Conservation (phyloP, 1,140 invertebrate genomes). For the Lethrus apterus region DNA sequence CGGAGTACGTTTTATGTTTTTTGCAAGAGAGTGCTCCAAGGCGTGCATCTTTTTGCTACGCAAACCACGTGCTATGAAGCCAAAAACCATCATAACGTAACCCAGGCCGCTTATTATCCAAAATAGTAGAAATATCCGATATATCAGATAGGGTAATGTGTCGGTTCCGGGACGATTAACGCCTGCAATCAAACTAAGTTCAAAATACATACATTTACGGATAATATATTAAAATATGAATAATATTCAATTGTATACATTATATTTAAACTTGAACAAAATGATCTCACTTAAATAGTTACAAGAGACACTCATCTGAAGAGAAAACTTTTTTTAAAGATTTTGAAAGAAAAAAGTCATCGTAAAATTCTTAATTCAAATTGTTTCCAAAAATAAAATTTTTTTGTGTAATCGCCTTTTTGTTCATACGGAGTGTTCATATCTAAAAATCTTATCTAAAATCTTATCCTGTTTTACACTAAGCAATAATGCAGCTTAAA, state of each 20-base stretch:
- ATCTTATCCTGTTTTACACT: no score
- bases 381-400: not conserved
- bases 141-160: constrained; percentile 52
- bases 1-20: constrained; percentile 68
- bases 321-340: not conserved
- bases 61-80: constrained; percentile 70
- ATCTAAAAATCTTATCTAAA: not conserved
- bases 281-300: no score
- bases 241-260: not conserved
- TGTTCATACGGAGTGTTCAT: not conserved
- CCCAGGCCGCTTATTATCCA: constrained; percentile 89
- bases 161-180: constrained; percentile 44
- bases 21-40: constrained; percentile 67
- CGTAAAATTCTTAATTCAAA: not conserved
- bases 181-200: constrained; percentile 40
- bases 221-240: not conserved
- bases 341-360: not conserved
- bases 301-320: no score
- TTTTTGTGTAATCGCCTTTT: not conserved
- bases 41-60: constrained; percentile 65
- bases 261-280: not conserved
- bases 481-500: no score
- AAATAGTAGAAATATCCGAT: constrained; percentile 66
- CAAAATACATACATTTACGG: not conserved
- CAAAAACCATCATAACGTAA: constrained; percentile 85